Evolutionary conservation across 2,797 vertebrate species (phyloP).

Genomic region (Phylloscopus collybita): DNA sequence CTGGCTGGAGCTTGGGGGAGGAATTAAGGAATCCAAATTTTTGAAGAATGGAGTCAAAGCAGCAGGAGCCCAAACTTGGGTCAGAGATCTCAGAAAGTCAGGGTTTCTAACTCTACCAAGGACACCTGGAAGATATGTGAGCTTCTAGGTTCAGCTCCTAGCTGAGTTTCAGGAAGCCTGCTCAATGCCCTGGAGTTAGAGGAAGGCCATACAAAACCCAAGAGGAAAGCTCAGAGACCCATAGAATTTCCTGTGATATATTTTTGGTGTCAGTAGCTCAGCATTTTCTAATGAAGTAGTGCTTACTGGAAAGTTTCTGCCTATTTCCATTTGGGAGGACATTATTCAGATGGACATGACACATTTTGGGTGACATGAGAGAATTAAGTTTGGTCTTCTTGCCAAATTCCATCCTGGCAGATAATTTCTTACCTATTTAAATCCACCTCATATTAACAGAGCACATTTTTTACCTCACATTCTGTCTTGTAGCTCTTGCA

Average conservation of each 20-base stretch:
- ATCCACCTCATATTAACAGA: neutral
- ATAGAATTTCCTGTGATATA: neutral
- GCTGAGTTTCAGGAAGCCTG: neutral
- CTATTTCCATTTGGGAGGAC: neutral
- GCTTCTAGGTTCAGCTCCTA: neutral
- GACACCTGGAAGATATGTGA: neutral
- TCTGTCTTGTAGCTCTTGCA: neutral
- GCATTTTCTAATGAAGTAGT: neutral
- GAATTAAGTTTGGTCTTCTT: neutral
- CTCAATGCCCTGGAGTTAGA: neutral
- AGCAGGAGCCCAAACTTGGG: accelerated
- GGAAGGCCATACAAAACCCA: neutral
- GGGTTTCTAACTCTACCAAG: neutral
- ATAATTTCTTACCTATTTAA: neutral
- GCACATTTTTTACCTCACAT: neutral
- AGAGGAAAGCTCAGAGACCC: neutral
- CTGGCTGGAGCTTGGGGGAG: neutral
- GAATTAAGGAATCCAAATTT: neutral
- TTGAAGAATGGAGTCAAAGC: neutral
- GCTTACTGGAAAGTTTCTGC: slow-evolving; percentile 6
- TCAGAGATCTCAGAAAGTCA: neutral
- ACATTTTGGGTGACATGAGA: neutral
- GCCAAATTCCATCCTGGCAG: neutral
- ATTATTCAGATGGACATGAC: neutral
- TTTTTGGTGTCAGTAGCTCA: neutral